Percentiles rank a stretch among this genome's conserved stretches.
These are phyloP conservation scores for Eueides isabella DNA, from an alignment of 1,140 invertebrate species.

Conservation along the genomic window DNA sequence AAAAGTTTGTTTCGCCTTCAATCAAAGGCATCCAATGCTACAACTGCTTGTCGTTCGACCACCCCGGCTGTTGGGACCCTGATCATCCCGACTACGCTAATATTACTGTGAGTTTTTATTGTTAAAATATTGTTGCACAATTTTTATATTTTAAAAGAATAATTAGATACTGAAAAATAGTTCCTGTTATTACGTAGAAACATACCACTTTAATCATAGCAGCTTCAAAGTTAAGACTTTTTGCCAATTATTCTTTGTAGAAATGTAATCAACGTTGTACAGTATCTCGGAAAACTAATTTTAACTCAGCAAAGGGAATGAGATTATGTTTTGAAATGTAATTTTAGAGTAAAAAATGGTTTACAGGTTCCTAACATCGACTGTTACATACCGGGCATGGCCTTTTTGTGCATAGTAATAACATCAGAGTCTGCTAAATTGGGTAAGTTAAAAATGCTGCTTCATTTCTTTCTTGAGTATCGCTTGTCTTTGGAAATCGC, in stretches of 20 bases:
- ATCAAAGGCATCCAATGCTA: slow-evolving; percentile 75
- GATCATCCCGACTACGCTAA: slow-evolving; percentile 73
- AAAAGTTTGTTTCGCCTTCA: slow-evolving; percentile 65
- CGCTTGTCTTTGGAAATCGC: too few species aligned
- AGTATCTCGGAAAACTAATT: neutral
- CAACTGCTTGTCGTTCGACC: slow-evolving; percentile 75
- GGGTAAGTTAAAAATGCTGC: slow-evolving; percentile 47
- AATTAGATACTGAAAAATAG: neutral
- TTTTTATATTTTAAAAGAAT: neutral
- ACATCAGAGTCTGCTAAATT: slow-evolving; percentile 74
- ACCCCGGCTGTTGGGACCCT: slow-evolving; percentile 75
- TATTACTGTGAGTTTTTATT: slow-evolving; percentile 57
- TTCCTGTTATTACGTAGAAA: neutral
- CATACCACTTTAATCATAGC: neutral
- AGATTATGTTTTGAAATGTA: neutral
- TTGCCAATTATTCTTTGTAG: neutral
- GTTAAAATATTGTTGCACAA: neutral
- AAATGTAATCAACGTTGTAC: neutral
- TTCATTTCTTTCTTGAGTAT: too few species aligned
- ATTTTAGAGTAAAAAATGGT: neutral
- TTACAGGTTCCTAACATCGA: slow-evolving; percentile 72
- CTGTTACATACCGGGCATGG: slow-evolving; percentile 76
- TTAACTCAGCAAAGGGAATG: neutral
- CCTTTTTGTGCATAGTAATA: slow-evolving; percentile 71
- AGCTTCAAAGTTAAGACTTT: neutral